Conservation (phyloP, 2,888 invertebrate genomes). For the Herminia tarsipennalis region DNA sequence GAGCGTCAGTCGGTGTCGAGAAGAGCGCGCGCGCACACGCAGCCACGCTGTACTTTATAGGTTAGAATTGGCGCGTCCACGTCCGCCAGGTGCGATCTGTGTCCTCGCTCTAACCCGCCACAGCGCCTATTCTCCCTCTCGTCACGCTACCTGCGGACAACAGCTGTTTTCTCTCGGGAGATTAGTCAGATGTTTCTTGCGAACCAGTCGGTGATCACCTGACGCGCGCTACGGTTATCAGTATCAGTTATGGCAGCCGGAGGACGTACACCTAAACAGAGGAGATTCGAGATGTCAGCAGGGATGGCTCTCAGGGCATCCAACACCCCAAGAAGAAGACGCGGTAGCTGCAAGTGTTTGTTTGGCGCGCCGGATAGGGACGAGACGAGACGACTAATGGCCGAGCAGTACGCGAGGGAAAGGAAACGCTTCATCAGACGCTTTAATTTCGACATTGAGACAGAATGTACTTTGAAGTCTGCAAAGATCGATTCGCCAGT, state of each 20-base stretch:
- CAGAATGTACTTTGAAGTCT: conserved; percentile 71
- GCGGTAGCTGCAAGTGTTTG: conserved; percentile 84
- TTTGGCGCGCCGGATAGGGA: conserved; percentile 87
- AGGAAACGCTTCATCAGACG: conserved; percentile 84
- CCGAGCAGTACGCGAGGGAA: conserved; percentile 86
- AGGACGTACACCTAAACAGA: conserved; percentile 80
- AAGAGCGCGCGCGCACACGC: conserved; percentile 69
- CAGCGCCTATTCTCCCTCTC: conserved; percentile 57
- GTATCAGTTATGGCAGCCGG: conserved; percentile 68
- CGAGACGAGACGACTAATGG: conserved; percentile 85
- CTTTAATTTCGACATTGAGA: conserved; percentile 86
- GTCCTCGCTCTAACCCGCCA: conserved; percentile 66
- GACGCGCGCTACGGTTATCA: conserved; percentile 59
- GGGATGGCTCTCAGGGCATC: conserved; percentile 69
- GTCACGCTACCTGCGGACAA: conserved; percentile 71
- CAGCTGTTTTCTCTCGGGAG: conserved; percentile 85
- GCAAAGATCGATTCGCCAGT: conserved; percentile 76
- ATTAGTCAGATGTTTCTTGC: conserved; percentile 85
- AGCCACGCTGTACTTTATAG: conserved; percentile 66
- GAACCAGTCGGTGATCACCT: conserved; percentile 80
- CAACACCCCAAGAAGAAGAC: conserved; percentile 72
- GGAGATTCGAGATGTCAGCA: conserved; percentile 71
- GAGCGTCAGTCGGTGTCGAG: conserved; percentile 64
- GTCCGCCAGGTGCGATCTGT: conserved; percentile 76
- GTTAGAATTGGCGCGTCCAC: conserved; percentile 82